Conservation (phyloP, 2,797 vertebrate genomes). For the Notoglanidium macrostoma region DNA sequence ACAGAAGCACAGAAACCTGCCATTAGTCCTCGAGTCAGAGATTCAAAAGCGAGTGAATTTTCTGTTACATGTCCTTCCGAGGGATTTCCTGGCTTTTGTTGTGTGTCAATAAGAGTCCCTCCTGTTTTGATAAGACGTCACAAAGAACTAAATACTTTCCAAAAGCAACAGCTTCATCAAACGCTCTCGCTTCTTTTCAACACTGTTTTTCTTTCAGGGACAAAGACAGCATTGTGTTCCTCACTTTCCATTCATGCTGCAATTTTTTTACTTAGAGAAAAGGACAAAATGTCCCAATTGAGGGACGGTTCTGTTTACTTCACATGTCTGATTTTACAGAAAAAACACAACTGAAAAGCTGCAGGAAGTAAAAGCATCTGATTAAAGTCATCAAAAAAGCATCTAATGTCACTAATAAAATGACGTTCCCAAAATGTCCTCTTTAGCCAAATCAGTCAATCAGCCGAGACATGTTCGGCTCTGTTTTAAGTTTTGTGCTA, state of each 20-base stretch:
- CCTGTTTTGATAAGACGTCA: slow-evolving; percentile 46
- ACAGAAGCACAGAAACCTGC: background rate
- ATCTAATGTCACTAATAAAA: background rate
- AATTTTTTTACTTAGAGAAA: background rate
- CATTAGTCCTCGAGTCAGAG: background rate
- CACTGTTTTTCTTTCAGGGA: slow-evolving; percentile 18
- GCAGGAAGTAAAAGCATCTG: background rate
- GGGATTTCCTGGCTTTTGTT: slow-evolving; percentile 48
- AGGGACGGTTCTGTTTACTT: background rate
- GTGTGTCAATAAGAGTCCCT: slow-evolving; percentile 13
- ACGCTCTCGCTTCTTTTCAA: slow-evolving; percentile 20
- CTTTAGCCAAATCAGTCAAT: background rate
- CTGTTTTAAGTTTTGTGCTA: background rate
- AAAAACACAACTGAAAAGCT: background rate
- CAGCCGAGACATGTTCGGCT: background rate
- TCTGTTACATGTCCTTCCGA: slow-evolving; percentile 15
- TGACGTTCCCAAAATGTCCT: background rate
- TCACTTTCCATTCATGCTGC: slow-evolving; percentile 4
- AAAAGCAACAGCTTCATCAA: slow-evolving; percentile 52
- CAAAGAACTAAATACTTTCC: slow-evolving; percentile 44
- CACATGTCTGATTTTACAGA: background rate
- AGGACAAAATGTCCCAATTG: background rate
- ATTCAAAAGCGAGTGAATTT: background rate
- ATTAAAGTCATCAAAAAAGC: background rate
- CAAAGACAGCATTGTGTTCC: slow-evolving; percentile 46